These are phyloP conservation scores for Brachyrhaphis roseni DNA, from an alignment of 2,797 vertebrate genomes.

Conservation along the genomic window DNA sequence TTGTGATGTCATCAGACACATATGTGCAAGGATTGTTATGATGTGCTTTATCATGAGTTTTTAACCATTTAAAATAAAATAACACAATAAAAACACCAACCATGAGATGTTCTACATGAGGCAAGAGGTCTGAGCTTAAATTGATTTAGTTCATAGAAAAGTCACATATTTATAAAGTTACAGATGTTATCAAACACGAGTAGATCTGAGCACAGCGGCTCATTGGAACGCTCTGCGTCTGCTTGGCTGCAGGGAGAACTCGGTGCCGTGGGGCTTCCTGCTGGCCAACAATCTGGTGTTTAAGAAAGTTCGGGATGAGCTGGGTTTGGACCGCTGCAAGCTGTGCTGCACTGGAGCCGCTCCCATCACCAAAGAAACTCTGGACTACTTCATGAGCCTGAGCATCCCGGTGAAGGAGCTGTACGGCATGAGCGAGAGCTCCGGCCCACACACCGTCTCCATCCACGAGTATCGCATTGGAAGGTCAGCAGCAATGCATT, in stretches of 20 bases:
- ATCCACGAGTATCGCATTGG: slow-evolving; percentile 31
- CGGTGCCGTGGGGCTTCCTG: slow-evolving; percentile 82
- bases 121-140: background rate
- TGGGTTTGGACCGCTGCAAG: slow-evolving; percentile 82
- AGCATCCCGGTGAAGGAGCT: slow-evolving; percentile 78
- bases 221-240: background rate
- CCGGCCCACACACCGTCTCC: slow-evolving; percentile 80
- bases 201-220: background rate
- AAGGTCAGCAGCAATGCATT: slow-evolving; percentile 53
- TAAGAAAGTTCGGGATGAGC: slow-evolving; percentile 72
- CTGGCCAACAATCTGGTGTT: slow-evolving; percentile 82
- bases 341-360: slow-evolving; percentile 79
- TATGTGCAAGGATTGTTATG: background rate
- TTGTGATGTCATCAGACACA: background rate
- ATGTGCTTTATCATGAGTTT: background rate
- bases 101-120: background rate
- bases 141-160: background rate
- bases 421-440: slow-evolving; percentile 87
- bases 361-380: slow-evolving; percentile 82
- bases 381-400: slow-evolving; percentile 87
- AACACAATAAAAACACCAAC: background rate
- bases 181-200: background rate
- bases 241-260: slow-evolving; percentile 66
- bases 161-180: background rate
- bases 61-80: background rate